Conservation (phyloP, 2,797 vertebrate species). For the Pempheris klunzingeri region DNA sequence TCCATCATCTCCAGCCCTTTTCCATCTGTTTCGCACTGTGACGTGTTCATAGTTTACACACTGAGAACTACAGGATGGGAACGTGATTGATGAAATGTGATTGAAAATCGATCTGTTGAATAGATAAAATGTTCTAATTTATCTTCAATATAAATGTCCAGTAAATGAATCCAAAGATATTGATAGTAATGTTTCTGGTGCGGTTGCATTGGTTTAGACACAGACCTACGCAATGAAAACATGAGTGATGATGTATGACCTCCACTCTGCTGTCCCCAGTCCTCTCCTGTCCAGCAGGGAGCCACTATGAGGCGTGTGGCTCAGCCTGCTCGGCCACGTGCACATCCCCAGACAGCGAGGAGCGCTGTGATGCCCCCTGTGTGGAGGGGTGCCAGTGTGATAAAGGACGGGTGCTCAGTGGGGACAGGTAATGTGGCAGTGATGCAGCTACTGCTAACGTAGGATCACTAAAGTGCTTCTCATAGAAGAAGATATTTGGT, state of each 20-base stretch:
- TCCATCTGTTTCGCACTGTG: no score
- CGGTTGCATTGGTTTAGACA: background rate
- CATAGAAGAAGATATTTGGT: no score
- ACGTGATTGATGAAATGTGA: no score
- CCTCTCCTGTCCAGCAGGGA: constrained; percentile 27
- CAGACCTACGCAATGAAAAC: no score
- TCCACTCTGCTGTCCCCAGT: constrained; percentile 2
- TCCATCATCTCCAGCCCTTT: no score
- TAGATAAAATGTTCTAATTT: no score
- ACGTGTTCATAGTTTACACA: no score
- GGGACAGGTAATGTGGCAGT: constrained; percentile 40
- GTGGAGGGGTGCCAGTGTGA: constrained; percentile 51
- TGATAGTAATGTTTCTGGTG: background rate
- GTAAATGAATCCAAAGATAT: no score
- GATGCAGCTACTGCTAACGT: no score
- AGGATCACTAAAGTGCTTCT: background rate
- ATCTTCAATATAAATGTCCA: no score
- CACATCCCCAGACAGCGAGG: background rate
- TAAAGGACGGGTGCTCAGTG: constrained; percentile 30
- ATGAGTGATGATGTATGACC: background rate
- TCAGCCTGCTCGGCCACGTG: constrained; percentile 43
- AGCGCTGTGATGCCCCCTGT: constrained; percentile 23
- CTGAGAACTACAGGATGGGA: no score
- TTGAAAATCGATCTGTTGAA: no score
- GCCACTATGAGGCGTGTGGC: constrained; percentile 48